These are phyloP conservation scores for Ceyx margarethae DNA, from an alignment of 2,113 vertebrate genomes.

Conservation along the genomic window DNA sequence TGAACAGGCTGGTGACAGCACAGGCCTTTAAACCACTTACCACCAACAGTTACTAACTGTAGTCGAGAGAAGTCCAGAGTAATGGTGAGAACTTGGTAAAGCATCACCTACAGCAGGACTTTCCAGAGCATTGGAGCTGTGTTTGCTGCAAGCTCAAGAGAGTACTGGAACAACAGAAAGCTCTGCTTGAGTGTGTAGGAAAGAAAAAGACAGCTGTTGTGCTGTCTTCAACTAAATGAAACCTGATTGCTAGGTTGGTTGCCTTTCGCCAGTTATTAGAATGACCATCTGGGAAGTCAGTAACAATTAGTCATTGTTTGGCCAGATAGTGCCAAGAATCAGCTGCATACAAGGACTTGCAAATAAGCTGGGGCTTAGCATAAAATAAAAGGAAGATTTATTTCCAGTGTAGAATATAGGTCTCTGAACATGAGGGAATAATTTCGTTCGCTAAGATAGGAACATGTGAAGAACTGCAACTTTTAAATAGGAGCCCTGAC, in stretches of 20 bases:
- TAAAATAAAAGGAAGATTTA: background rate
- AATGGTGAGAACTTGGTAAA: background rate
- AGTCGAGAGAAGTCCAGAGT: background rate
- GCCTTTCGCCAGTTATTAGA: constrained; percentile 51
- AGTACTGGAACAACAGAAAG: background rate
- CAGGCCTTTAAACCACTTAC: rapidly evolving
- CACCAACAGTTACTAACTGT: rapidly evolving
- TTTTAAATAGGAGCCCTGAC: background rate
- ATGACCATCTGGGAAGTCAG: constrained; percentile 67
- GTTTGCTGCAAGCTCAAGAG: constrained; percentile 8
- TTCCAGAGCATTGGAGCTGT: constrained; percentile 40
- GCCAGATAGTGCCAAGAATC: constrained; percentile 41
- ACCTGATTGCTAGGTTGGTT: constrained; percentile 35
- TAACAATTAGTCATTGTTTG: constrained; percentile 52
- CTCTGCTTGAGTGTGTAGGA: background rate
- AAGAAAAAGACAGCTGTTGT: constrained; percentile 57
- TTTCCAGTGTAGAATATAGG: background rate
- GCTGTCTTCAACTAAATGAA: constrained; percentile 42
- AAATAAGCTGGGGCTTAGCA: background rate
- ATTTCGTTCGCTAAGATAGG: background rate
- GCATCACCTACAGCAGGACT: background rate
- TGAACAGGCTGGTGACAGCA: background rate
- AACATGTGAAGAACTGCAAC: background rate
- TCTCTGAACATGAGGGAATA: background rate
- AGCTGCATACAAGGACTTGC: background rate